Conservation (phyloP, 2,113 vertebrate species). For the Brevimyrus niger region DNA sequence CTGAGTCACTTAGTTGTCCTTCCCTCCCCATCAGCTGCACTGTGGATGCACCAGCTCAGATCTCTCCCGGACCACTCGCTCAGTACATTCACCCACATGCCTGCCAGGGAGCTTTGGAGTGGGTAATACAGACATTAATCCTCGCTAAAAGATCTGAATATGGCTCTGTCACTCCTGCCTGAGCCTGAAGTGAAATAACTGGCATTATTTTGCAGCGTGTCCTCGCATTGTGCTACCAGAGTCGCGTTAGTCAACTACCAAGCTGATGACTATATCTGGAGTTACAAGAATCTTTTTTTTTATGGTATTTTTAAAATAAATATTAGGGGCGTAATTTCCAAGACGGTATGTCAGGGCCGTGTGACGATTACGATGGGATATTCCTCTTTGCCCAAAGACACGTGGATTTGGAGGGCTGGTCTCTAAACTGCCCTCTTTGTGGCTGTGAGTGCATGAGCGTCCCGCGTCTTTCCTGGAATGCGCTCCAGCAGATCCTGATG, state of each 20-base stretch:
- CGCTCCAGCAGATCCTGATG: neutral
- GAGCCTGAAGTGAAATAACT: neutral
- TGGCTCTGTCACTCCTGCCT: neutral
- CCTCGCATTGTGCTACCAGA: neutral
- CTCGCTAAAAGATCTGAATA: neutral
- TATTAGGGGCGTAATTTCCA: neutral
- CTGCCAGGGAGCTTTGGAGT: neutral
- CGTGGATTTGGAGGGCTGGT: neutral
- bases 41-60: neutral
- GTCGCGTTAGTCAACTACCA: neutral
- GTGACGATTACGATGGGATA: neutral
- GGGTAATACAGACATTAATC: slow-evolving; percentile 4
- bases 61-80: neutral
- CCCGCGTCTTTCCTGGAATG: neutral
- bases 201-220: neutral
- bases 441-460: neutral
- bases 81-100: neutral
- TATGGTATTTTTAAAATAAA: neutral
- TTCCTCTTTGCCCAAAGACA: neutral
- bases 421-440: neutral
- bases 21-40: neutral
- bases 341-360: neutral
- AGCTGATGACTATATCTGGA: neutral
- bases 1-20: neutral
- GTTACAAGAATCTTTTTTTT: neutral